Conservation (phyloP, 2,113 vertebrate species). For the Nansenia antarctica region DNA sequence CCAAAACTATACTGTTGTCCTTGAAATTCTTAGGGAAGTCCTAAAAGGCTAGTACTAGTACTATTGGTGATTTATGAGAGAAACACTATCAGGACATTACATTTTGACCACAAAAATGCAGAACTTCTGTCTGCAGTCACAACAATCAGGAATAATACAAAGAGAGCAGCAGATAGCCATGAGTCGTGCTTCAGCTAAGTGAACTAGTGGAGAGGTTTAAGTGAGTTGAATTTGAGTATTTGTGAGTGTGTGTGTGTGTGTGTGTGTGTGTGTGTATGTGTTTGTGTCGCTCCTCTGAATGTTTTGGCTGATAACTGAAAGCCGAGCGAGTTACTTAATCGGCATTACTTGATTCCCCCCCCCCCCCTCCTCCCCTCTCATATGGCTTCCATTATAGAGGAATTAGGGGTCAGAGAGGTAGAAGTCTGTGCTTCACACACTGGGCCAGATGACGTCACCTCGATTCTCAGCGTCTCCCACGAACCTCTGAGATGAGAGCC, state of each 20-base stretch:
- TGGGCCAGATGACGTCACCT: slow-evolving; percentile 58
- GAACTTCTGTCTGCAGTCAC: no score
- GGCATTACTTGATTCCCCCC: slow-evolving; percentile 40
- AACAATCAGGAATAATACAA: slow-evolving; percentile 44
- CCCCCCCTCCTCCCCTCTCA: slow-evolving; percentile 45
- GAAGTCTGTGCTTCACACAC: slow-evolving; percentile 39
- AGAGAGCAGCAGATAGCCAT: slow-evolving; percentile 13
- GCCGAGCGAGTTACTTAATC: slow-evolving; percentile 25
- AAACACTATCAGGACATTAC: no score
- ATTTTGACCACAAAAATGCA: slow-evolving; percentile 48
- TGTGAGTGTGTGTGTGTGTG: slow-evolving; percentile 21
- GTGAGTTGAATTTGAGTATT: slow-evolving; percentile 32
- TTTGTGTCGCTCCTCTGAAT: neutral
- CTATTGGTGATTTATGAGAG: slow-evolving; percentile 39
- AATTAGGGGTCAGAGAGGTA: slow-evolving; percentile 63
- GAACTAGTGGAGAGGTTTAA: slow-evolving; percentile 39
- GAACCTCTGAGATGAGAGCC: slow-evolving; percentile 45
- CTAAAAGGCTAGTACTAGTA: slow-evolving; percentile 34
- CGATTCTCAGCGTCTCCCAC: slow-evolving; percentile 35
- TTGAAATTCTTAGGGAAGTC: slow-evolving; percentile 18
- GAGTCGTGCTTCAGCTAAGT: slow-evolving; percentile 22
- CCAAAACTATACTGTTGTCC: neutral
- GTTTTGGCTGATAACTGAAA: neutral
- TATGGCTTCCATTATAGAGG: slow-evolving; percentile 76
- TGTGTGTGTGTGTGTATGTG: neutral